phyloP scores from a whole-genome alignment of 2,888 invertebrate species.

The Protula sp. region DNA sequence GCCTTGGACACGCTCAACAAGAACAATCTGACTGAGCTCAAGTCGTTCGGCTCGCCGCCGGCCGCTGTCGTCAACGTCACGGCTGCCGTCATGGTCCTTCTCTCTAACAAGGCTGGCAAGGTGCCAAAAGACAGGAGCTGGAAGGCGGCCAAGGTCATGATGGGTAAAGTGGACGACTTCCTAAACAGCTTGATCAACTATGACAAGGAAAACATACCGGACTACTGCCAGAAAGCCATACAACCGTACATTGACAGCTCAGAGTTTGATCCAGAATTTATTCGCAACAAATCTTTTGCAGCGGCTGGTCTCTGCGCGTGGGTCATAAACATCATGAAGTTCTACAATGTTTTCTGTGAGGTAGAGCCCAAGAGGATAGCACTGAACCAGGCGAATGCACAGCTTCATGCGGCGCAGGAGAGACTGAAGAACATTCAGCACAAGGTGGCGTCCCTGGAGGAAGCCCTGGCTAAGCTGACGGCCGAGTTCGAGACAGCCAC shows the following conservation, averaged over 20 bases:
- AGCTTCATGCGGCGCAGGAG: constrained; percentile 82
- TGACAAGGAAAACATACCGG: constrained; percentile 94
- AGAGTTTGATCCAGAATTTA: constrained; percentile 91
- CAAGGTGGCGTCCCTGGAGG: constrained; percentile 84
- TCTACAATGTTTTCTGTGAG: constrained; percentile 90
- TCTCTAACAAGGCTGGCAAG: constrained; percentile 67
- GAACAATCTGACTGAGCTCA: constrained; percentile 88
- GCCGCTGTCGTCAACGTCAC: constrained; percentile 89
- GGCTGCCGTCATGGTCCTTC: constrained; percentile 87
- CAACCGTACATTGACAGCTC: constrained; percentile 87
- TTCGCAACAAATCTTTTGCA: constrained; percentile 84
- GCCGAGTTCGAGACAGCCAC: constrained; percentile 90
- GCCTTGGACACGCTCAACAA: constrained; percentile 93
- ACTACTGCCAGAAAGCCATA: constrained; percentile 87
- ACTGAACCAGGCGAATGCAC: constrained; percentile 84
- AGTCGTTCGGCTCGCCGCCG: constrained; percentile 92
- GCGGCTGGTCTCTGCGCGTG: constrained; percentile 92
- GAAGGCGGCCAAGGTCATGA: constrained; percentile 87
- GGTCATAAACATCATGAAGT: constrained; percentile 93
- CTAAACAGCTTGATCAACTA: constrained; percentile 81
- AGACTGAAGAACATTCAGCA: constrained; percentile 78
- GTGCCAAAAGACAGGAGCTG: constrained; percentile 92
- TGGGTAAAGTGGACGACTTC: constrained; percentile 90
- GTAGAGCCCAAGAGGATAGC: constrained; percentile 94
- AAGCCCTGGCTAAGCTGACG: constrained; percentile 77